Evolutionary conservation across 2,888 invertebrate genomes (phyloP).

Genomic region (Sarcophaga variegata): DNA sequence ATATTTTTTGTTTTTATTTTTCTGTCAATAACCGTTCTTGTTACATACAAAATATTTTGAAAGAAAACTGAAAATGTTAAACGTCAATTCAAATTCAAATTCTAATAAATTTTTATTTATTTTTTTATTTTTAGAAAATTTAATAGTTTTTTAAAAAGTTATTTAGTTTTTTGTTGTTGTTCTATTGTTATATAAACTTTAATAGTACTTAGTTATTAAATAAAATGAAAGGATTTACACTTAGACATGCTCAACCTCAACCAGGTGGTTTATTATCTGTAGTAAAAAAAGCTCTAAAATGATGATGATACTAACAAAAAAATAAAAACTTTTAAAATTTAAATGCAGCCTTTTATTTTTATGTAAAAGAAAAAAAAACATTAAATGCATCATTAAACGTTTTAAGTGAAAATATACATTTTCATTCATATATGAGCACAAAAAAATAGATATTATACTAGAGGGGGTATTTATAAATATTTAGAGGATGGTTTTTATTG

Average conservation of each 20-base stretch:
- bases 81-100: not conserved
- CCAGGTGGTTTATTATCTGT: constrained; percentile 50
- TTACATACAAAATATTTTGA: not conserved
- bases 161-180: constrained; percentile 4
- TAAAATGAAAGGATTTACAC: constrained; percentile 62
- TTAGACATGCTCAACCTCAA: constrained; percentile 63
- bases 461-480: not conserved
- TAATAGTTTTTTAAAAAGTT: not conserved
- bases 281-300: constrained; percentile 44
- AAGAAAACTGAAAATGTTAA: not conserved
- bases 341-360: constrained; percentile 51
- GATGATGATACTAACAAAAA: constrained; percentile 48
- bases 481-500: no score
- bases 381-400: constrained; percentile 75
- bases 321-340: constrained; percentile 14
- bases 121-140: not conserved
- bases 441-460: not conserved
- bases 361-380: constrained; percentile 25
- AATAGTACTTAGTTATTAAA: constrained; percentile 36
- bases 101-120: not conserved
- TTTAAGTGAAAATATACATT: constrained; percentile 61
- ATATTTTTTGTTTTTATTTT: not conserved
- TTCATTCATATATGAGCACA: not conserved
- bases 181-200: not conserved
- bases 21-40: not conserved